Conservation (phyloP, 2,888 invertebrate species). For the Pseudeuparius sepicola region DNA sequence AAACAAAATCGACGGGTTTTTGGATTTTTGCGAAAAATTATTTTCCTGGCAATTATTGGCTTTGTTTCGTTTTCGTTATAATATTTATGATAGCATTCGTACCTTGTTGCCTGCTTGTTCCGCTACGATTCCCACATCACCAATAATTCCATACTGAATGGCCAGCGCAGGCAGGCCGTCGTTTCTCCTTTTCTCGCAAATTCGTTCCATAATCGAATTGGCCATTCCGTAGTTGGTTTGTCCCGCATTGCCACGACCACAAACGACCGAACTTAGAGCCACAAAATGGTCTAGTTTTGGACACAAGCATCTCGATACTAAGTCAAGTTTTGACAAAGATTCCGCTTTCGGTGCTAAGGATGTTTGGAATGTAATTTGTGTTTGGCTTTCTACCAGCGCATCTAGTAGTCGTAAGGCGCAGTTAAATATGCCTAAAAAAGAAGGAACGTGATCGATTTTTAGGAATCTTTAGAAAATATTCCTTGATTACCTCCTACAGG, state of each 20-base stretch:
- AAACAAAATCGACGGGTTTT: too few relatives aligned
- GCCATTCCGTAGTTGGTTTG: constrained; percentile 28
- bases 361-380: constrained; percentile 40
- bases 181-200: constrained; percentile 24
- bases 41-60: too few relatives aligned
- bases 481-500: constrained; percentile 47
- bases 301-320: constrained; percentile 40
- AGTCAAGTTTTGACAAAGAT: constrained; percentile 49
- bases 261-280: constrained; percentile 25
- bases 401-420: constrained; percentile 44
- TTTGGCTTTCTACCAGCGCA: constrained; percentile 45
- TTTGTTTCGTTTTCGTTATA: too few relatives aligned
- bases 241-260: constrained; percentile 26
- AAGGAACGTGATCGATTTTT: too few relatives aligned
- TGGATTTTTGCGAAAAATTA: too few relatives aligned
- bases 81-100: too few relatives aligned
- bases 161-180: constrained; percentile 27
- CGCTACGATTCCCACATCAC: constrained; percentile 23
- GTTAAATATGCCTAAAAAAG: constrained; percentile 24
- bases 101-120: too few relatives aligned
- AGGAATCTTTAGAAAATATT: too few relatives aligned
- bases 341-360: constrained; percentile 48
- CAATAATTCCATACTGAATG: constrained; percentile 28
- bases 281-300: constrained; percentile 31
- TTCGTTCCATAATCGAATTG: constrained; percentile 27